Evolutionary conservation across 2,113 vertebrate genomes (phyloP).

Genomic region (Oceanites oceanicus): DNA sequence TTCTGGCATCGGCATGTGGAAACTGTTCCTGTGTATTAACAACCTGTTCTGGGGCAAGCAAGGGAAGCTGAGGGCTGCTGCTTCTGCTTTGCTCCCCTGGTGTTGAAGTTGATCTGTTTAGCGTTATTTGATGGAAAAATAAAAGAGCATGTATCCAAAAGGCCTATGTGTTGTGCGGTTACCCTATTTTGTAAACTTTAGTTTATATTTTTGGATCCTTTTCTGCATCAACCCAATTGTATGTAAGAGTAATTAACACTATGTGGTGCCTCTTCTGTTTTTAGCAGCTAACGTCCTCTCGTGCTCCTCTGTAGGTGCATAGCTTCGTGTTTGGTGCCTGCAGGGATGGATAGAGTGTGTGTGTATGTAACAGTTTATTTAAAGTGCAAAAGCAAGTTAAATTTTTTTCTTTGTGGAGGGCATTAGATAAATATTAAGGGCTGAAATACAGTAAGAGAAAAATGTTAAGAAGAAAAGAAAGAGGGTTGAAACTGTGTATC

Average conservation of each 20-base stretch:
- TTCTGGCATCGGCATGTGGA: neutral
- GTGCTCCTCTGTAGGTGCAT: neutral
- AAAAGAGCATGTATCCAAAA: neutral
- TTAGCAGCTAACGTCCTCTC: fast-evolving
- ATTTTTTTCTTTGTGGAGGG: neutral
- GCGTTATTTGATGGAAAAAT: neutral
- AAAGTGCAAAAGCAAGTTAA: neutral
- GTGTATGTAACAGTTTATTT: neutral
- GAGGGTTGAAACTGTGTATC: neutral
- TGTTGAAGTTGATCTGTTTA: neutral
- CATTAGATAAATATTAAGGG: neutral
- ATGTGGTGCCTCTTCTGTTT: neutral
- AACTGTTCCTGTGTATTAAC: neutral
- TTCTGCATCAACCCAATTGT: neutral
- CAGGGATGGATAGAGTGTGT: neutral
- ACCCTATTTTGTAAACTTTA: neutral
- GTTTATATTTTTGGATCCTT: neutral
- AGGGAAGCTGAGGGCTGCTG: neutral
- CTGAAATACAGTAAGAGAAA: neutral
- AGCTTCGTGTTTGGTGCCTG: neutral
- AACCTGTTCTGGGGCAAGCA: neutral
- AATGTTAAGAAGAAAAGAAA: neutral
- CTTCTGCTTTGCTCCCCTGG: neutral
- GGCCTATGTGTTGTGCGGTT: neutral
- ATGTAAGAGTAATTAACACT: neutral